Evolutionary conservation across 2,113 vertebrate species (phyloP), one percentile per base, ranked within the genome.

Genomic region (Athene cunicularia): DNA sequence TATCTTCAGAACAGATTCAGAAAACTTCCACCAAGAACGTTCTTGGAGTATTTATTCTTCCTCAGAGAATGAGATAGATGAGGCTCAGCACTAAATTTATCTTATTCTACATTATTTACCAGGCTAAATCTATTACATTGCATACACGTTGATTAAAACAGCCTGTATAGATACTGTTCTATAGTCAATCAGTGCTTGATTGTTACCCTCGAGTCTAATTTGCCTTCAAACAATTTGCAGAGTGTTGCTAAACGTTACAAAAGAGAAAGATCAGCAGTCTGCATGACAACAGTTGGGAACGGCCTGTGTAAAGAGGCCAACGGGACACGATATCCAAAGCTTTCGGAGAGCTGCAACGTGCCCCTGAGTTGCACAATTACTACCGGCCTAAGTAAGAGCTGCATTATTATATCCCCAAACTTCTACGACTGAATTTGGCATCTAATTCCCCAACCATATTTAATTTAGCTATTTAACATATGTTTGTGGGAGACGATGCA

Each of bases 251-350:
- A 95, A 93, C 74, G 27, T 35, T 53, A 58, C 35, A 84, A 60
- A 96, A 94, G 53, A 92, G 75, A 76, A 50, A 73, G 91, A 84
- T 95, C 76, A 92, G 81, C 80, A 85, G 47, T 52, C 45, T 81
- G 14, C 53, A 41, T 11, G 52, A 20, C 59, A 73, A 37, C 73
- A 88, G 62, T 39, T 76, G 76, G 56, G 68, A 86, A 79, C 17
- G 37, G 32, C 39, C 62, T 56, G n/a, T 33, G 15, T 60, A 70
- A 92, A 83, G 63, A 91, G n/a, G 59, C 80, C 83, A 77, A 6
- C 9, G 33, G 81, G 93, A 86, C 80, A 33, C 0, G 5, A 82
- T 18, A 86, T 8, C 52, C 86, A 77, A 66, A 80, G 43, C 74
- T 77, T 79, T 52, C 76, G 27, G 20, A 39, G 73, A 3, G 27